Conservation (phyloP, 2,888 invertebrate genomes). For the Girardia tigrina region DNA sequence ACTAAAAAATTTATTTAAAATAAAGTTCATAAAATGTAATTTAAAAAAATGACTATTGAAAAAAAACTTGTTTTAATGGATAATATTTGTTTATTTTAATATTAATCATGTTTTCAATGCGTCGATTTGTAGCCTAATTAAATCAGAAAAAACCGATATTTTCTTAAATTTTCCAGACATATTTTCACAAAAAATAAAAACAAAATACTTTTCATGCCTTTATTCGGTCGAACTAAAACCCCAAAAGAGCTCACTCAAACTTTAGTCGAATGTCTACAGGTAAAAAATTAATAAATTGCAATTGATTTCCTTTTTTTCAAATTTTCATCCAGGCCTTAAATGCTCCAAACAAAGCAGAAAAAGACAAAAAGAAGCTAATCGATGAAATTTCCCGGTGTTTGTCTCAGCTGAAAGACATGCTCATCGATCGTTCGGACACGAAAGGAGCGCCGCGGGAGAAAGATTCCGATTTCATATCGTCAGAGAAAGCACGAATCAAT, state of each 20-base stretch:
- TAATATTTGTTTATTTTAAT: no score
- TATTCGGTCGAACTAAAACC: conserved; percentile 13
- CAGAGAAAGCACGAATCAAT: conserved; percentile 28
- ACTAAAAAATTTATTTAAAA: no score
- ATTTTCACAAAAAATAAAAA: no score
- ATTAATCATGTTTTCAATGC: no score
- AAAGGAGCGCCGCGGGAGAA: conserved; percentile 26
- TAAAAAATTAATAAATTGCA: background rate
- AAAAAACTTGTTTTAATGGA: no score
- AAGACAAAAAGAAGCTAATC: conserved; percentile 32
- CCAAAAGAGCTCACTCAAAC: conserved; percentile 7
- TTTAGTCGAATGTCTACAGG: conserved; percentile 8
- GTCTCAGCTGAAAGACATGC: conserved; percentile 28
- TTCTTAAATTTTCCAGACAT: no score
- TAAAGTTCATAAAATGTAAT: no score
- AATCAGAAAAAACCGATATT: no score
- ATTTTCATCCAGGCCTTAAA: background rate
- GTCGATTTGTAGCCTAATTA: no score
- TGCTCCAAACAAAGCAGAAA: conserved; percentile 25
- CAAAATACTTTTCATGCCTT: no score
- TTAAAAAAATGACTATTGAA: no score
- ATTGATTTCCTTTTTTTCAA: background rate
- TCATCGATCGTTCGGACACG: conserved; percentile 30
- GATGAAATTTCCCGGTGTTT: conserved; percentile 30
- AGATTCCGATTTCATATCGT: conserved; percentile 21